These are phyloP conservation scores for Seira sanloemensis DNA, from an alignment of 2,888 invertebrate genomes.

Conservation along the genomic window DNA sequence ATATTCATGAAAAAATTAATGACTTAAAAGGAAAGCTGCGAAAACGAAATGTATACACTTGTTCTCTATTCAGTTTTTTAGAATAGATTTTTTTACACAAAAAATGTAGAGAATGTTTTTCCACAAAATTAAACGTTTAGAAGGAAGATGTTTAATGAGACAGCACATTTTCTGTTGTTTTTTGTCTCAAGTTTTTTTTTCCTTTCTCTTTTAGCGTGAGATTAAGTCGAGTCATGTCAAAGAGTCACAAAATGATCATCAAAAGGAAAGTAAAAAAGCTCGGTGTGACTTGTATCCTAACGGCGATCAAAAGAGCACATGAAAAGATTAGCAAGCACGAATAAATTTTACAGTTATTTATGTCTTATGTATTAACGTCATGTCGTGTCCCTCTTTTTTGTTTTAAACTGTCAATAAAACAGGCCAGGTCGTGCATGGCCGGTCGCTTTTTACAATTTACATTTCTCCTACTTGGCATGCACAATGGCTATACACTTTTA, in stretches of 20 bases:
- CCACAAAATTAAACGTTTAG: background rate
- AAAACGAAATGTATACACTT: background rate
- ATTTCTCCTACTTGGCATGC: too few relatives aligned
- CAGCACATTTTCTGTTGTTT: background rate
- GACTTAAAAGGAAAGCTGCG: conserved; percentile 2
- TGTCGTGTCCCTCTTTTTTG: conserved; percentile 19
- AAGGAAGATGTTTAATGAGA: conserved; percentile 11
- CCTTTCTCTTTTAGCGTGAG: conserved; percentile 11
- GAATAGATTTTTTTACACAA: background rate
- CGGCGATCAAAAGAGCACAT: background rate
- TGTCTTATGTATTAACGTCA: conserved; percentile 15
- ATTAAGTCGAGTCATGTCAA: conserved; percentile 15
- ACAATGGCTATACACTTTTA: too few relatives aligned
- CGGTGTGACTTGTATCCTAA: background rate
- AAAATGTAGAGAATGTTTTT: background rate
- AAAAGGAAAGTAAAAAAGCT: conserved; percentile 3
- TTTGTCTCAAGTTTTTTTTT: background rate
- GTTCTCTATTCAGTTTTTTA: background rate
- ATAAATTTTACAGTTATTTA: conserved; percentile 20
- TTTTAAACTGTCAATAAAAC: conserved; percentile 20
- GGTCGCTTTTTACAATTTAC: background rate
- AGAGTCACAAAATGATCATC: conserved; percentile 14
- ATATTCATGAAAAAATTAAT: background rate
- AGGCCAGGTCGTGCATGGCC: conserved; percentile 19
- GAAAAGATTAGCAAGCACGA: background rate